Evolutionary conservation across 2,797 vertebrate species (phyloP).

Genomic region (Eutrigla gurnardus): DNA sequence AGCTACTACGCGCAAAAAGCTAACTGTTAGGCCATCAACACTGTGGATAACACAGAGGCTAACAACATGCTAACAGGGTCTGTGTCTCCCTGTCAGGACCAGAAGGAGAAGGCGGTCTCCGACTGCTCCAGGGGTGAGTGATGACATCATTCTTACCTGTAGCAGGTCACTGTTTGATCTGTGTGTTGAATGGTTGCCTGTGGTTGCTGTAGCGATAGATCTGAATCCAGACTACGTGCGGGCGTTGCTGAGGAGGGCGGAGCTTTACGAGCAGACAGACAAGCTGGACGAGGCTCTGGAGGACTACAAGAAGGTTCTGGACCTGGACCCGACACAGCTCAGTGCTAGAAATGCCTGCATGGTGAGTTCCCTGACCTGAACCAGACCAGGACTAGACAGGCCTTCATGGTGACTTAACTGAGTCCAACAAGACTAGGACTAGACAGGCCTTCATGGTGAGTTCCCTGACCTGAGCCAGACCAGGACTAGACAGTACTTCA

Average conservation of each 20-base stretch:
- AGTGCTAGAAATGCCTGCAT: conserved; percentile 90
- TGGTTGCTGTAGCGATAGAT: conserved; percentile 86
- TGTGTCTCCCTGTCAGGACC: conserved; percentile 83
- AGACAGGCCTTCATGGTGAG: conserved; percentile 93
- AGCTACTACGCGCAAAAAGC: too few relatives aligned
- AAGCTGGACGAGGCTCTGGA: conserved; percentile 96
- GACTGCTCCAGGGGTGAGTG: conserved; percentile 94
- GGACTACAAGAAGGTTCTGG: conserved; percentile 91
- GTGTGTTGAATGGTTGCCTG: not conserved
- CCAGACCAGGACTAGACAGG: too few relatives aligned
- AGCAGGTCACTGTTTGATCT: too few relatives aligned
- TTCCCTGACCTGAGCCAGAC: not conserved
- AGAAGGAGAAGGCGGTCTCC: conserved; percentile 89
- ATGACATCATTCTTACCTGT: conserved; percentile 7
- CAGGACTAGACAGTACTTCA: too few relatives aligned
- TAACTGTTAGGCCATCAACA: too few relatives aligned
- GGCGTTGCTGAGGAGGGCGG: conserved; percentile 91
- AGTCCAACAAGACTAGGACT: too few relatives aligned
- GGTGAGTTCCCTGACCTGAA: conserved; percentile 78
- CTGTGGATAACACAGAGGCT: not conserved
- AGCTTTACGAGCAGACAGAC: conserved; percentile 94
- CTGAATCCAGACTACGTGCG: conserved; percentile 92
- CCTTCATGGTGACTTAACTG: too few relatives aligned
- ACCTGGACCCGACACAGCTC: conserved; percentile 86
- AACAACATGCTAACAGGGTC: not conserved